These are phyloP conservation scores for Thecocarcelia acutangulata DNA, from an alignment of 2,888 invertebrate genomes.

Conservation along the genomic window DNA sequence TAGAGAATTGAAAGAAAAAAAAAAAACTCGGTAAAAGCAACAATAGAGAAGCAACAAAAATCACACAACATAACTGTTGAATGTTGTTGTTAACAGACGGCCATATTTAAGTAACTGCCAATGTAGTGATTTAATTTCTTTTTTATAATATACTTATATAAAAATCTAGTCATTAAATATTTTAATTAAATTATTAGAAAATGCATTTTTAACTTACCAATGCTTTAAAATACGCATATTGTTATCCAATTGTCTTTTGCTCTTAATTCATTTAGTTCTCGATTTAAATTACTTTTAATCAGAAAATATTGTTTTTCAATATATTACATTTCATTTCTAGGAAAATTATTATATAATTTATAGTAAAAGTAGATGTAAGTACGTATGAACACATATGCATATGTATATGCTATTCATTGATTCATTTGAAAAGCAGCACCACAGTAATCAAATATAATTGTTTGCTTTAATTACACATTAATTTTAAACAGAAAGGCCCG, in stretches of 20 bases:
- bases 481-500: too few relatives aligned
- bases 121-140: slow-evolving; percentile 20
- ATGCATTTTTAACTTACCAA: slow-evolving; percentile 71
- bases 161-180: too few relatives aligned
- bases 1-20: slow-evolving; percentile 22
- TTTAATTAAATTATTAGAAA: too few relatives aligned
- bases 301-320: slow-evolving; percentile 21
- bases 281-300: slow-evolving; percentile 27
- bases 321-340: slow-evolving; percentile 40
- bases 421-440: too few relatives aligned
- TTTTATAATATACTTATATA: not conserved
- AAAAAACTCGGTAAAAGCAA: too few relatives aligned
- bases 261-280: slow-evolving; percentile 28
- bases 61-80: not conserved
- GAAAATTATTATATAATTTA: slow-evolving; percentile 58
- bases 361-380: too few relatives aligned
- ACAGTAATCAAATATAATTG: too few relatives aligned
- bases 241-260: slow-evolving; percentile 51
- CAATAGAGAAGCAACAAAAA: not conserved
- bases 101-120: slow-evolving; percentile 21
- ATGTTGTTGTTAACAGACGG: not conserved
- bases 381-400: too few relatives aligned
- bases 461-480: too few relatives aligned
- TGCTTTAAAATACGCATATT: slow-evolving; percentile 76
- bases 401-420: too few relatives aligned